Percentiles rank a stretch among this genome's conserved stretches.
Evolutionary conservation across 1,140 invertebrate genomes (phyloP).

Genomic region (Tetramorium alpestre): DNA sequence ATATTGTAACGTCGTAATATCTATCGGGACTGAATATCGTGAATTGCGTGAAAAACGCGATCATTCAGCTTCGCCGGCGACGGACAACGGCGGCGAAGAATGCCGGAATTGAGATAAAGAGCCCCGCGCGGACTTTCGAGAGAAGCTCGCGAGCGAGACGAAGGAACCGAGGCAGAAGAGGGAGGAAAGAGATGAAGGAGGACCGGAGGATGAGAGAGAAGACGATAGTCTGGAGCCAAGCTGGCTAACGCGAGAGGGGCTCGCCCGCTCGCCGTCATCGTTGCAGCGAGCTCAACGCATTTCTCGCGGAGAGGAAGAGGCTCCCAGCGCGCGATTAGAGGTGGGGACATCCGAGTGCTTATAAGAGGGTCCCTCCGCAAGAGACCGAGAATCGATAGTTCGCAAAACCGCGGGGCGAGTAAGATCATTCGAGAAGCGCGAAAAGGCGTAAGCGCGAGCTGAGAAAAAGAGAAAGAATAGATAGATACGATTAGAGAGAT

Average conservation of each 20-base stretch:
- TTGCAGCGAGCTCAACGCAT: conserved; percentile 44
- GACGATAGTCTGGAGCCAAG: conserved; percentile 81
- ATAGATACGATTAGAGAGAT: background rate
- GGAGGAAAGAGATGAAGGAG: conserved; percentile 33
- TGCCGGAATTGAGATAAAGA: conserved; percentile 8
- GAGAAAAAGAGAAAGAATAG: background rate
- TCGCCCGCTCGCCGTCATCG: conserved; percentile 77
- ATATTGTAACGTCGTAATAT: conserved; percentile 48
- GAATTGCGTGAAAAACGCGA: conserved; percentile 44
- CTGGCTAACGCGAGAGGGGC: conserved; percentile 82
- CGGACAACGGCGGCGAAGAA: background rate
- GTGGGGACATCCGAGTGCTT: conserved; percentile 82
- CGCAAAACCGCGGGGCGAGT: conserved; percentile 80
- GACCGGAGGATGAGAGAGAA: conserved; percentile 45
- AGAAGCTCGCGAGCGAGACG: background rate
- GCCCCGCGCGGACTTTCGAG: background rate
- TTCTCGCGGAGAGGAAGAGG: conserved; percentile 68
- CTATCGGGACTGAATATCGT: conserved; percentile 26
- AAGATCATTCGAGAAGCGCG: conserved; percentile 53
- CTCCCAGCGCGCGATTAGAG: conserved; percentile 65
- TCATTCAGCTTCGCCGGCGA: conserved; percentile 26
- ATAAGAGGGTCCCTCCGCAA: conserved; percentile 81
- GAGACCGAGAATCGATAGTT: conserved; percentile 81
- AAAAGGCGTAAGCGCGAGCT: background rate
- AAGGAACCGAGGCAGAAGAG: background rate